Conservation (phyloP, 2,888 invertebrate genomes). For the Lepetodrilus schrolli region DNA sequence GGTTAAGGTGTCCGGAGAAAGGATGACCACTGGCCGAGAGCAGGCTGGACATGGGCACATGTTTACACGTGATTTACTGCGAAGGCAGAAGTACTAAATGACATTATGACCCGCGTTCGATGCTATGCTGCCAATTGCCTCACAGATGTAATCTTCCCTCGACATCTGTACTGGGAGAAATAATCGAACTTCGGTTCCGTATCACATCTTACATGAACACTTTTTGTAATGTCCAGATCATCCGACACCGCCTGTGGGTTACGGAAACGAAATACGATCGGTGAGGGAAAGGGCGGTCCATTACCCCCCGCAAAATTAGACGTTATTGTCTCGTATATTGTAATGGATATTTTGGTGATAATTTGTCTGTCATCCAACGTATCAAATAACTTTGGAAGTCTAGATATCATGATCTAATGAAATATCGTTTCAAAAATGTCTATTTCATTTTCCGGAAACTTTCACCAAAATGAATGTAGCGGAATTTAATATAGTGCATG, state of each 20-base stretch:
- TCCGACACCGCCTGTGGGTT: neutral
- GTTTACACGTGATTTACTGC: slow-evolving; percentile 13
- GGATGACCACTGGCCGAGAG: slow-evolving; percentile 8
- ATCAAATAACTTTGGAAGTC: too few species aligned
- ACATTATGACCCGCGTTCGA: slow-evolving; percentile 13
- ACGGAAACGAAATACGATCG: slow-evolving; percentile 13
- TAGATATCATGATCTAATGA: too few species aligned
- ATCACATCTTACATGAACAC: neutral
- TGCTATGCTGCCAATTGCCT: neutral
- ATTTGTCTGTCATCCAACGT: too few species aligned
- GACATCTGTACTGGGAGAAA: neutral
- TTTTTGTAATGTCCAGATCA: slow-evolving; percentile 11
- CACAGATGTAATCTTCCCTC: slow-evolving; percentile 6
- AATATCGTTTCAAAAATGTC: too few species aligned
- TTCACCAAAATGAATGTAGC: too few species aligned
- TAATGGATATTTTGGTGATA: neutral
- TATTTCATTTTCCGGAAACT: too few species aligned
- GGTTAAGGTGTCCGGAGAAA: slow-evolving; percentile 23
- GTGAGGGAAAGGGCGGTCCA: neutral
- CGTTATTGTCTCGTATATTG: neutral
- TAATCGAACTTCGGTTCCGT: slow-evolving; percentile 4
- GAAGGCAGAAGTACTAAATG: neutral
- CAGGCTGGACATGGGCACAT: slow-evolving; percentile 5
- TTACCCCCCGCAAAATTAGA: neutral
- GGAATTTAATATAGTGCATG: too few species aligned